Percentiles rank a stretch among this genome's conserved stretches.
phyloP scores from a whole-genome alignment of 2,888 invertebrate species.

The Lasioglossum lativentre region DNA sequence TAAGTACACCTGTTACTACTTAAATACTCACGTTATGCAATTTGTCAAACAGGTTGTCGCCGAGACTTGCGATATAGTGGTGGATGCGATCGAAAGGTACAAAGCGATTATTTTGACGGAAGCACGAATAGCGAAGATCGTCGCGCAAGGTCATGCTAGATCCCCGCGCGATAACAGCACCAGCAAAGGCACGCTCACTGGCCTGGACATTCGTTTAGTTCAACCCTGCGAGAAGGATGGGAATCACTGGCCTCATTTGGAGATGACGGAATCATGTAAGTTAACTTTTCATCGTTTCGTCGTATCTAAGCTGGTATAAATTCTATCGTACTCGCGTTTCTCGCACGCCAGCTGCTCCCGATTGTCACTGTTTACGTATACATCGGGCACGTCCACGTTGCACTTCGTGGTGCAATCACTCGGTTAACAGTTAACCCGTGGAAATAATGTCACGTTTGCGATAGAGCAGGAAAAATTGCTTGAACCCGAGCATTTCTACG shows the following conservation, averaged over 20 bases:
- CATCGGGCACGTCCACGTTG: background rate
- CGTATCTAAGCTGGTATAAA: background rate
- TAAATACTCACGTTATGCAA: background rate
- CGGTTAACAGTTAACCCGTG: background rate
- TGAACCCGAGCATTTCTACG: background rate
- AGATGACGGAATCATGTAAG: slow-evolving; percentile 93
- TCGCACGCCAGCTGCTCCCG: background rate
- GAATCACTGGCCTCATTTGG: slow-evolving; percentile 88
- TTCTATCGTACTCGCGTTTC: background rate
- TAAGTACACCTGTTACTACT: background rate
- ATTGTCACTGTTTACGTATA: background rate
- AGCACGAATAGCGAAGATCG: slow-evolving; percentile 63
- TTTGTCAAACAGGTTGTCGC: slow-evolving; percentile 79
- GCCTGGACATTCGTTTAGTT: slow-evolving; percentile 86
- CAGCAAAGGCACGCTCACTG: slow-evolving; percentile 84
- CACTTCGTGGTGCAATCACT: background rate
- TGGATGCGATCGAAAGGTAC: slow-evolving; percentile 86
- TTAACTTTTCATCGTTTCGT: slow-evolving; percentile 4
- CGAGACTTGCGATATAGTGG: slow-evolving; percentile 86
- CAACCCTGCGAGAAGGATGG: slow-evolving; percentile 89
- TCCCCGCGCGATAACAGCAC: slow-evolving; percentile 67
- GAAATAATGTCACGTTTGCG: background rate
- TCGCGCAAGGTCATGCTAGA: slow-evolving; percentile 52
- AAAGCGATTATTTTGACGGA: slow-evolving; percentile 82
- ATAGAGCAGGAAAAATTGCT: background rate